Evolutionary conservation across 2,113 vertebrate species (phyloP), one percentile per base, ranked within the genome.

Genomic region (Sander vitreus): DNA sequence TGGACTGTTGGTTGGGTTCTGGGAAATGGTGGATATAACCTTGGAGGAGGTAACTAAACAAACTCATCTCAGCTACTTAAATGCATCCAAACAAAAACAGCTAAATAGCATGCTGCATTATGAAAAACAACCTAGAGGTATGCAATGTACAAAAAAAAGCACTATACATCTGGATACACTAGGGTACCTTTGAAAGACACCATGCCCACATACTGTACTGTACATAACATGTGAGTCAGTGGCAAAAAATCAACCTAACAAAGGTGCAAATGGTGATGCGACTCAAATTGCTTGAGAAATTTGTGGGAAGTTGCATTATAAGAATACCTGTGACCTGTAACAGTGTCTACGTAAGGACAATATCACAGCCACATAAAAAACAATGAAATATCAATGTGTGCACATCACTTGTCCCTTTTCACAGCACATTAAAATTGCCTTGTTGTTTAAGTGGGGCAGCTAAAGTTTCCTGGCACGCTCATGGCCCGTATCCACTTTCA

Each of bases 401-500:
- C 85, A 78, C 89, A 84, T 87, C 74, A 59, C 79, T 84, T 88
- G 85, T 82, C 71, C 81, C 85, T 76, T 81, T 90, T 89, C 84
- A 87, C 1, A 0, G 14, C 10, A 15, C 25, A 64, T 84, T 14
- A 85, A 91, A 90, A 88, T 87, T 82, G 70, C 68, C 77, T 36
- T 70, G 72, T 90, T 93, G 83, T 93, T 86, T 78, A 84, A 73
- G 21, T 11, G 0, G 67, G 48, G 73, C 70, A 71, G 77, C 86
- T 94, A 36, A 62, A 54, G 84, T 94, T 94, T 88, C 93, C 71
- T 76, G 76, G n/a, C 74, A 71, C 55, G 36, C 89, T 88, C 65
- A 71, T 23, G n/a, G 78, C 75, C 25, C 43, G 39, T 92, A 93
- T 94, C 89, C 55, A 16, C 81, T 95, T 95, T 93, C 92, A 80